Evolutionary conservation across 2,888 invertebrate genomes (phyloP).

Genomic region (Athripsodes cinereus): DNA sequence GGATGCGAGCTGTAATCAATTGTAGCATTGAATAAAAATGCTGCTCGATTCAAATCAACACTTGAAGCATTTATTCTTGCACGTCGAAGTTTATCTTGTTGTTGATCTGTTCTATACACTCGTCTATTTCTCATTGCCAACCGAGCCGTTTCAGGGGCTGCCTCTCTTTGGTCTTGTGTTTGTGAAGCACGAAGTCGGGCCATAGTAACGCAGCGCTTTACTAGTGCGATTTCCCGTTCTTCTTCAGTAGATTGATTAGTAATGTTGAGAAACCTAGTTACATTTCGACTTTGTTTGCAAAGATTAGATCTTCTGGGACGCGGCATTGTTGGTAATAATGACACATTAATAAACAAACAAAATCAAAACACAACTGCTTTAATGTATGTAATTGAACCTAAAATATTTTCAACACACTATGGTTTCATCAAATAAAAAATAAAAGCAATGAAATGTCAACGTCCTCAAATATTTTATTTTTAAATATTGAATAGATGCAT

Average conservation of each 20-base stretch:
- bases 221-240: conserved; percentile 11
- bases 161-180: too few relatives aligned
- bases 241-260: conserved; percentile 1
- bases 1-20: too few relatives aligned
- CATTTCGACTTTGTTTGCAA: conserved; percentile 2
- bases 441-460: too few relatives aligned
- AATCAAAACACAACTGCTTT: not conserved
- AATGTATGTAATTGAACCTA: conserved; percentile 16
- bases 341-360: not conserved
- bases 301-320: conserved; percentile 8
- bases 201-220: conserved; percentile 13
- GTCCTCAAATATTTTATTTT: too few relatives aligned
- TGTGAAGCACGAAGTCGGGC: too few relatives aligned
- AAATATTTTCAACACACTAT: too few relatives aligned
- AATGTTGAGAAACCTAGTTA: conserved; percentile 1
- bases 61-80: not conserved
- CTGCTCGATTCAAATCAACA: conserved; percentile 1
- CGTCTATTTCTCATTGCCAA: conserved; percentile 1
- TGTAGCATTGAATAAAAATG: not conserved
- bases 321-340: conserved; percentile 3
- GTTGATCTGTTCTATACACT: not conserved
- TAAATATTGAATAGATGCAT: too few relatives aligned
- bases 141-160: too few relatives aligned
- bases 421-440: too few relatives aligned
- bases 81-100: not conserved